Percentiles rank a stretch among this genome's conserved stretches.
phyloP scores from a whole-genome alignment of 2,797 vertebrate species.

The Mareca strepera region DNA sequence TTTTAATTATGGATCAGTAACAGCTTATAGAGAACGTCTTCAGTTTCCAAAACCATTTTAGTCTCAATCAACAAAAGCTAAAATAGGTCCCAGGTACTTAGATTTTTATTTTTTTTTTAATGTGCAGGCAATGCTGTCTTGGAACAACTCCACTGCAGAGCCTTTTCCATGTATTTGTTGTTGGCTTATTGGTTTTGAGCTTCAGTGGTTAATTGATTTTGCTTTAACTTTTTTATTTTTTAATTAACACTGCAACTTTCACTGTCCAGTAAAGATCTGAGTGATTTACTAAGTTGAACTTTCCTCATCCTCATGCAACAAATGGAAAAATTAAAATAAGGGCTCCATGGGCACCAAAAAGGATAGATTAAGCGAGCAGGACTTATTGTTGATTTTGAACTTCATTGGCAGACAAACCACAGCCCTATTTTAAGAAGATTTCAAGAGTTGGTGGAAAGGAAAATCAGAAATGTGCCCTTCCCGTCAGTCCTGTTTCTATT shows the following conservation, averaged over 20 bases:
- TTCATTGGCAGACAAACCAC: background rate
- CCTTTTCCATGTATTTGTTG: background rate
- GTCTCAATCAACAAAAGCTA: background rate
- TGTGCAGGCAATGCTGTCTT: accelerated
- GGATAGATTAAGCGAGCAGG: background rate
- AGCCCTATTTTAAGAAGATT: background rate
- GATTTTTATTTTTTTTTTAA: background rate
- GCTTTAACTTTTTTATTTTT: background rate
- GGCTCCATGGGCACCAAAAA: background rate
- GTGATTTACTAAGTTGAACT: background rate
- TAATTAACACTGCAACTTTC: background rate
- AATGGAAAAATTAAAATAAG: background rate
- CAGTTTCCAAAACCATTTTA: background rate
- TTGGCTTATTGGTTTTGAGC: background rate
- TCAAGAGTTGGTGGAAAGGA: background rate
- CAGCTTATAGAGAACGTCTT: background rate
- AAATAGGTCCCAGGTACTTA: accelerated
- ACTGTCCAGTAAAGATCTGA: background rate
- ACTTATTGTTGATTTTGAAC: accelerated
- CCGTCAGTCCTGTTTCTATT: background rate
- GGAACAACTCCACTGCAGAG: background rate
- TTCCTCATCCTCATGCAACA: background rate
- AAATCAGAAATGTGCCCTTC: background rate
- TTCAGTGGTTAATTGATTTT: background rate
- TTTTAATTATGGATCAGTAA: background rate